Percentiles rank a stretch among this genome's conserved stretches.
phyloP scores from a whole-genome alignment of 2,113 vertebrate species.

The Scomber colias region DNA sequence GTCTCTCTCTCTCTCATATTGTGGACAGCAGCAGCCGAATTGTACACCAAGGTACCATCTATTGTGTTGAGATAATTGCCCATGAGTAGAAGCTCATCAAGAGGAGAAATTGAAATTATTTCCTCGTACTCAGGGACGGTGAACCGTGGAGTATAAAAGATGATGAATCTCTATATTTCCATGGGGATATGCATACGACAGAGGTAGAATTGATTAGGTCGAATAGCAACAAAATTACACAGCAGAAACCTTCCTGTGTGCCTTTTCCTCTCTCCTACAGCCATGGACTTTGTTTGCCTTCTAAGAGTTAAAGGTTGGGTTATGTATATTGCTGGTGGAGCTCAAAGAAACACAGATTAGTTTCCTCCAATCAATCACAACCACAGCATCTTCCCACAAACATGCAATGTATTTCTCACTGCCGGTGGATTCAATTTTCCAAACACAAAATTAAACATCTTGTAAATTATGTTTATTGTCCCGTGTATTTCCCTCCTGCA shows the following conservation, averaged over 20 bases:
- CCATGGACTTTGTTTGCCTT: neutral
- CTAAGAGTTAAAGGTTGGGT: conserved; percentile 53
- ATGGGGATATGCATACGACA: conserved; percentile 77
- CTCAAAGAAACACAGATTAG: conserved; percentile 52
- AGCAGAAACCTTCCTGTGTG: conserved; percentile 23
- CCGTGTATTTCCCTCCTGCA: conserved; percentile 63
- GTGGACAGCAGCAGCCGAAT: conserved; percentile 67
- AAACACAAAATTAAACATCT: conserved; percentile 78
- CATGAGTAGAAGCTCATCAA: conserved; percentile 87
- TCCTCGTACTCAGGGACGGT: conserved; percentile 79
- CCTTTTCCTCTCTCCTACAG: conserved; percentile 12
- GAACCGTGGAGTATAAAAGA: conserved; percentile 85
- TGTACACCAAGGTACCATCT: conserved; percentile 78
- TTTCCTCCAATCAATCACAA: conserved; percentile 70
- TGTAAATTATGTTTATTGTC: conserved; percentile 78
- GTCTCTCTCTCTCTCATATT: conserved; percentile 45
- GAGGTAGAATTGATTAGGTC: conserved; percentile 83
- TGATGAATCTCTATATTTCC: conserved; percentile 87
- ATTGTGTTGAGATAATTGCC: conserved; percentile 87
- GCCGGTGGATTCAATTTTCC: conserved; percentile 74
- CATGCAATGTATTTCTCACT: conserved; percentile 43
- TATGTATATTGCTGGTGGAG: conserved; percentile 26
- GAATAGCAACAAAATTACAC: conserved; percentile 72
- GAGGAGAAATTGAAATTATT: conserved; percentile 88
- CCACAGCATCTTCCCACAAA: conserved; percentile 49